Percentiles rank a stretch among this genome's conserved stretches.
These are phyloP conservation scores for Acanthiza pusilla DNA, from an alignment of 2,797 vertebrate species.

Conservation along the genomic window DNA sequence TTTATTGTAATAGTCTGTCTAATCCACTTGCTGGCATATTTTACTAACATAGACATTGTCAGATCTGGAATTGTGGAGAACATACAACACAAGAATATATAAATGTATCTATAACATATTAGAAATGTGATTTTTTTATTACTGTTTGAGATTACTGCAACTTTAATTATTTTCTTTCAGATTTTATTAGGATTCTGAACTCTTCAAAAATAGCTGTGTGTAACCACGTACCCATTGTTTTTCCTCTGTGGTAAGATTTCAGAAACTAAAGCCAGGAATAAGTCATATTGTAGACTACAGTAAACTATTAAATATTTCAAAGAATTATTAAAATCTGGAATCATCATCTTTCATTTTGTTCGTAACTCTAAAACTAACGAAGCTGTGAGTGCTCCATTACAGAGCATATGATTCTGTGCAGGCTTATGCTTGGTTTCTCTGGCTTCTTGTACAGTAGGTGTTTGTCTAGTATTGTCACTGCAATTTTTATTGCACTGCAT, in stretches of 20 bases:
- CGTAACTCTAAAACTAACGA: not conserved
- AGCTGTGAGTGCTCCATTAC: constrained; percentile 20
- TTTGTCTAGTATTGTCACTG: constrained; percentile 68
- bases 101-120: not conserved
- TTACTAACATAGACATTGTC: not conserved
- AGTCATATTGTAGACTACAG: not conserved
- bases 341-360: not conserved
- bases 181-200: not conserved
- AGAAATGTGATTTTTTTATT: not conserved
- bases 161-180: not conserved
- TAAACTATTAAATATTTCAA: not conserved
- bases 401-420: not conserved
- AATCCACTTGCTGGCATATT: not conserved
- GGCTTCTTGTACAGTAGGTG: constrained; percentile 44
- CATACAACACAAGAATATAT: not conserved
- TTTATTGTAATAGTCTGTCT: constrained; percentile 18
- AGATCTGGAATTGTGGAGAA: not conserved
- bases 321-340: not conserved
- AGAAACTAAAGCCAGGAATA: not conserved
- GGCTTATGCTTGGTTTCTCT: constrained; percentile 32
- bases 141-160: not conserved
- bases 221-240: not conserved
- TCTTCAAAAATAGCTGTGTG: not conserved
- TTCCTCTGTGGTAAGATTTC: not conserved
- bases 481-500: constrained; percentile 68